A percentile compares a stretch with the other conserved stretches of the same genome.
Conservation (phyloP, 2,888 invertebrate species). For the Lumbricus terrestris region DNA sequence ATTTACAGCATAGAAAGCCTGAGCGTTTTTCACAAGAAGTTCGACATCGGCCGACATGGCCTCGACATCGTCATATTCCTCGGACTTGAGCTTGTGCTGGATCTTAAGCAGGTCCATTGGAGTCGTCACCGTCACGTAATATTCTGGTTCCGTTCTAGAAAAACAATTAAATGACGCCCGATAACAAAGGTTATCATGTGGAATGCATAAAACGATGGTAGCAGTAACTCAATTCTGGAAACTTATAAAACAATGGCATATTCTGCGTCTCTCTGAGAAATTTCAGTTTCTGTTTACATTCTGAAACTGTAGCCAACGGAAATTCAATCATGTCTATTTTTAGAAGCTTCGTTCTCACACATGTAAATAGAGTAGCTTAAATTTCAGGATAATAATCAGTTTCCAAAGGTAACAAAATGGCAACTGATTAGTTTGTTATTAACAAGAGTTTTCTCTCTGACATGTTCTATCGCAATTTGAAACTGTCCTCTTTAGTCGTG, state of each 20-base stretch:
- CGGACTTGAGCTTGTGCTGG: conserved; percentile 93
- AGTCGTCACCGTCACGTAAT: conserved; percentile 75
- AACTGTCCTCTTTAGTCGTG: too few species aligned
- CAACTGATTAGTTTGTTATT: not conserved
- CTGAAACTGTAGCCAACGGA: not conserved
- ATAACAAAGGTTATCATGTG: not conserved
- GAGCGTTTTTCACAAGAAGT: conserved; percentile 87
- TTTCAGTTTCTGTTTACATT: not conserved
- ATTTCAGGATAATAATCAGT: not conserved
- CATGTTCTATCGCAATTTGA: too few species aligned
- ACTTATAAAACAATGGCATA: too few species aligned
- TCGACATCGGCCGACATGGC: conserved; percentile 87
- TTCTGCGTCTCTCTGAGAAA: too few species aligned
- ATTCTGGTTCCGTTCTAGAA: conserved; percentile 59
- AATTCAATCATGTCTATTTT: too few species aligned
- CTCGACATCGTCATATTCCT: conserved; percentile 91
- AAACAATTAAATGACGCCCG: not conserved
- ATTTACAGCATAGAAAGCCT: conserved; percentile 81
- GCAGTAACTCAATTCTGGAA: not conserved
- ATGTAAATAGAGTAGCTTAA: not conserved
- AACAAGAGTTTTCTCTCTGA: too few species aligned
- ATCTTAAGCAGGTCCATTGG: conserved; percentile 93
- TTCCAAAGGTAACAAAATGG: not conserved
- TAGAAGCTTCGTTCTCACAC: not conserved
- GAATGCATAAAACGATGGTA: not conserved